Percentiles rank a stretch among this genome's conserved stretches.
These are phyloP conservation scores for Tyria jacobaeae DNA, from an alignment of 2,888 invertebrate genomes.

Conservation along the genomic window DNA sequence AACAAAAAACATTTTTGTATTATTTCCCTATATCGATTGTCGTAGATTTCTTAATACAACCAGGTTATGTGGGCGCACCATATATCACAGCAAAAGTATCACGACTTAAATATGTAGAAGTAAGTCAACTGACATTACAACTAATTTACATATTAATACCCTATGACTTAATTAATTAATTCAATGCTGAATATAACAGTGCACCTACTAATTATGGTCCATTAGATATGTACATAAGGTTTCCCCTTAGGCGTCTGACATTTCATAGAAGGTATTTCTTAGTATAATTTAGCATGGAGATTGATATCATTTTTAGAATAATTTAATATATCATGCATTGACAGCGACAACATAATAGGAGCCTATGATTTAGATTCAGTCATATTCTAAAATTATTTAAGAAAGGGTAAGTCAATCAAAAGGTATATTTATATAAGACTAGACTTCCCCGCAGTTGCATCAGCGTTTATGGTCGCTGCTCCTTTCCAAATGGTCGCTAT, in stretches of 20 bases:
- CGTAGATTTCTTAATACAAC: background rate
- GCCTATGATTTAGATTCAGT: too few relatives aligned
- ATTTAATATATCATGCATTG: too few relatives aligned
- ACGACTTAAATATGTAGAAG: background rate
- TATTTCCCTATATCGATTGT: background rate
- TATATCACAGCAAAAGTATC: background rate
- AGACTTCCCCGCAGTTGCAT: too few relatives aligned
- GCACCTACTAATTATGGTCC: constrained; percentile 19
- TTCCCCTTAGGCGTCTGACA: constrained; percentile 12
- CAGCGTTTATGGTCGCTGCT: too few relatives aligned
- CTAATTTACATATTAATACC: constrained; percentile 18
- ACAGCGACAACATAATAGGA: too few relatives aligned
- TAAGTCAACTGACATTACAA: constrained; percentile 8
- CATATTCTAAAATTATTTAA: too few relatives aligned
- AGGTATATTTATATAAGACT: too few relatives aligned
- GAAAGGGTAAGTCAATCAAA: too few relatives aligned
- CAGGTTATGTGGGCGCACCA: background rate
- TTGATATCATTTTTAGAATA: constrained; percentile 5
- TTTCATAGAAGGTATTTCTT: constrained; percentile 7
- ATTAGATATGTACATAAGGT: constrained; percentile 14
- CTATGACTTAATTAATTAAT: constrained; percentile 19
- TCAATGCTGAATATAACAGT: constrained; percentile 21
- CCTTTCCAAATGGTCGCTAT: too few relatives aligned
- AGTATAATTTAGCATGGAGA: background rate
- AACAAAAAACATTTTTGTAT: background rate